Evolutionary conservation across 1,140 invertebrate genomes (phyloP), one percentile per base, ranked within the genome.

Genomic region (Cherax destructor): DNA sequence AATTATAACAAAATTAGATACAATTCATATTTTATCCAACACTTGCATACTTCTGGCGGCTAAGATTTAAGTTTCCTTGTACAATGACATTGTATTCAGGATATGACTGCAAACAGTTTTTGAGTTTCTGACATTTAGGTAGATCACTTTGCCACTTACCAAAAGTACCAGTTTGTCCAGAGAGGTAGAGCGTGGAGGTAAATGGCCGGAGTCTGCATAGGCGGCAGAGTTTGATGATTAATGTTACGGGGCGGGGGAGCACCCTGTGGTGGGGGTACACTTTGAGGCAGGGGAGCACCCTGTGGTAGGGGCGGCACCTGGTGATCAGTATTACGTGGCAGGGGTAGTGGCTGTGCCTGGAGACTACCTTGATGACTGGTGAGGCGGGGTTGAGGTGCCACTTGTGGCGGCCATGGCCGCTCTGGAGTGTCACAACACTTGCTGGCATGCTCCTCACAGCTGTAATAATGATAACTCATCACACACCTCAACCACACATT

Each of bases 121-220:
- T 41, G 30, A 41, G 30, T 41, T 0, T 41, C 30, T 41, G 30
- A 1, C 0, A 41, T 41, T 41, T 41, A 41, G 30, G 30, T 41
- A 41, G 30, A 2, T 41, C 30, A n/a, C 24, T 83, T 2, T 16
- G 59, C 52, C 13, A 49, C 69, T 72, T 47, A 85, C 69, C 83
- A 85, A 24, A 83, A 83, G 56, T 83, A 83, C 80, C 80, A 83
- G 52, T 83, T 83, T 16, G 80, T 61, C 80, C 80, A 83, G 18
- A 83, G 21, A 18, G 80, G 80, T 30, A 83, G 80, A 49, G 24
- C 50, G 11, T 52, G 80, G 1, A 52, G 80, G 52, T 52, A 59
- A 9, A 59, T 52, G 52, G 80, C 52, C 21, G 80, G 80, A 59
- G 80, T 61, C 16, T 83, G 80, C 80, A 59, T 21, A 10, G 80